Evolutionary conservation across 2,113 vertebrate species (phyloP), one percentile per base, ranked within the genome.

Genomic region (Platanista minor): DNA sequence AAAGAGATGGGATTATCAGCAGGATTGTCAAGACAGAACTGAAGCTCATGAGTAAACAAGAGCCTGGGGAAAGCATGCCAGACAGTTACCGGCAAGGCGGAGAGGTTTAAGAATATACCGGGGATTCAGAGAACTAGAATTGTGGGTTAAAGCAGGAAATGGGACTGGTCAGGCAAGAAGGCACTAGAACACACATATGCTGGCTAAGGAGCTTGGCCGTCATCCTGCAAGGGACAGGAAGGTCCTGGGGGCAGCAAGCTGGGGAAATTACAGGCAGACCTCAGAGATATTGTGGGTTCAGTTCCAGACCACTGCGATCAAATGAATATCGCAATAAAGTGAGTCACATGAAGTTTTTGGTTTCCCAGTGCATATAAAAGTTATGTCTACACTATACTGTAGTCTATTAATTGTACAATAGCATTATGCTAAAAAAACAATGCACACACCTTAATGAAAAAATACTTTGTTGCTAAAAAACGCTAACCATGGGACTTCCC

Each of bases 121-220:
- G 36, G 23, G 20, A 43, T 20, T 75, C n/a, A 0, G 20, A 21
- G 23, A 36, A 43, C 81, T 11, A 20, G 18, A 46, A 33, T 6
- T 21, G 59, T 1, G 29, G 54, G 69, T 12, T 6, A 5, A 71
- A 69, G 54, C 66, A 31, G 43, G 80, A 75, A 90, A 59, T 11
- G 36, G 52, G n/a, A 81, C 41, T 10, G 1, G 57, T 43, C 33
- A 49, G 61, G 46, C 77, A 66, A 94, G 87, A 84, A 80, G 78
- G 15, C 0, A 0, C 41, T 1, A 36, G 85, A 20, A 36, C 21
- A 71, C 6, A 11, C 11, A 0, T 2, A 3, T 7, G 3, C 41
- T 18, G 8, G 54, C 52, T 23, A 31, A 75, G 84, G 77, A 21
- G 17, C 54, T 12, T 8, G 54, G 67, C 12, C 15, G 52, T 33